phyloP scores from a whole-genome alignment of 2,113 vertebrate species.

The Laticauda laticaudata region DNA sequence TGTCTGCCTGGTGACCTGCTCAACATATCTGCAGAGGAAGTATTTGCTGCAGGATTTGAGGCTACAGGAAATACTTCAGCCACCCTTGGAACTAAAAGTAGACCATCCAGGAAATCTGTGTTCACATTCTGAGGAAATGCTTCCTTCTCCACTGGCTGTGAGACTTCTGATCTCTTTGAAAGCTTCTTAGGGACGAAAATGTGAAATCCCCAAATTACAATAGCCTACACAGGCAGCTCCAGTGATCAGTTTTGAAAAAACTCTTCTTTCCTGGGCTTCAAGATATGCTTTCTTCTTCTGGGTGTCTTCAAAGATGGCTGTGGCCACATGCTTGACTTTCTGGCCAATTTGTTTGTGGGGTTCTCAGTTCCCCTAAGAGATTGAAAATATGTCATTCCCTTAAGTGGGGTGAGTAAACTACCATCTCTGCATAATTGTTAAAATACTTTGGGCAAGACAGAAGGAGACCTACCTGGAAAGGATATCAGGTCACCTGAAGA shows the following conservation, averaged over 20 bases:
- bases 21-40: not conserved
- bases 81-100: not conserved
- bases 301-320: not conserved
- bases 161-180: not conserved
- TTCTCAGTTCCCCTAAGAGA: not conserved
- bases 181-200: not conserved
- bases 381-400: not conserved
- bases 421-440: not conserved
- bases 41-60: not conserved
- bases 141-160: not conserved
- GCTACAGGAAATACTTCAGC: not conserved
- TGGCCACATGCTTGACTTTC: not conserved
- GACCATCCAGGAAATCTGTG: not conserved
- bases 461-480: not conserved
- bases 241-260: not conserved
- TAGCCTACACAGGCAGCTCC: not conserved
- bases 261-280: not conserved
- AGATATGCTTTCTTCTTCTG: not conserved
- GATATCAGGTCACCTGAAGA: not conserved
- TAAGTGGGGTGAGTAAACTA: not conserved
- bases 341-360: not conserved
- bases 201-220: not conserved
- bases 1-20: not conserved
- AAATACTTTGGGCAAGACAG: not conserved
- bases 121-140: not conserved